Base-by-base conservation (phyloP, 1,140 invertebrate species). In the Odontomachus brunneus region DNA sequence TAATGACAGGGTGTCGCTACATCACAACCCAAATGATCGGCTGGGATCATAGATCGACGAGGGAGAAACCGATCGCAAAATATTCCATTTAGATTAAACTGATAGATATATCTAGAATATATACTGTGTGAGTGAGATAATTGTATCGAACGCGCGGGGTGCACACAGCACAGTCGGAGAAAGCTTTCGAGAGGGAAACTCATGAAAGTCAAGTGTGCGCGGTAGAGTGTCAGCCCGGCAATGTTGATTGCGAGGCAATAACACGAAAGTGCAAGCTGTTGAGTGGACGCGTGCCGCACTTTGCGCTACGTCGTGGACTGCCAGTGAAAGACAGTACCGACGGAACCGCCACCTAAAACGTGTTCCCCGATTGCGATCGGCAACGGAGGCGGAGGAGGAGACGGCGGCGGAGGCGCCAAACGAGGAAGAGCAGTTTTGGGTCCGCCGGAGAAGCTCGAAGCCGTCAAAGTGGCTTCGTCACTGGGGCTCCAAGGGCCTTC, bases 381-480 rank as follows among this genome's bases (percentile, higher is more conserved):
- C 38, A 73, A 73, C 57, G 55, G 66, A n/a, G 63, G 49, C 22
- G 67, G 60, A 55, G 63, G 29, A 55, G 66, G 65, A 74, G 83
- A 81, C 53, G 82, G 84, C 62, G 84, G 73, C 74, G 88, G 67
- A 63, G 88, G 69, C 69, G 78, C 75, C 66, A 84, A 83, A 73
- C 83, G 88, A 83, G 76, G 89, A 82, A 75, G 90, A 89, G 87
- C 86, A 78, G 90, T 93, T 93, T 93, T 91, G 92, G 90, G 90
- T 81, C 89, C 91, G 91, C 84, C 91, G 90, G 89, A 89, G 92
- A 91, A 92, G 86, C 86, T 91, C 89, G 92, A 94, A 93, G 90
- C 92, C 92, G 93, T 92, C 94, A 94, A 94, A 94, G 94, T 94
- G 94, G 94, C 94, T 94, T 94, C 93, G 93, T 94, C 94, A 93